Base-by-base conservation (phyloP, 1,140 invertebrate genomes). In the Cotesia chilonis region DNA sequence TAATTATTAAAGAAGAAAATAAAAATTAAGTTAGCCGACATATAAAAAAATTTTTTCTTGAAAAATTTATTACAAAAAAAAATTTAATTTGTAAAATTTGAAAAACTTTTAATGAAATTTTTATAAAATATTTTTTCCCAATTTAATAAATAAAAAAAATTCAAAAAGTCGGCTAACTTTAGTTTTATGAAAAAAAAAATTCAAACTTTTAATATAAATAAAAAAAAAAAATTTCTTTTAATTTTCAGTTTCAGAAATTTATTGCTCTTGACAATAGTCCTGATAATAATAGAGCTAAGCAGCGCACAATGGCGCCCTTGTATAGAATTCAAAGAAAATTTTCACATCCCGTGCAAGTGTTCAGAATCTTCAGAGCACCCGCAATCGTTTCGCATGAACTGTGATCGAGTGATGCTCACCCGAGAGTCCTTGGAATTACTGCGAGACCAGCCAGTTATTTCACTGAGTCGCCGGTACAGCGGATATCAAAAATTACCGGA, bases 351-450 rank as follows among this genome's bases (percentile, higher is more conserved):
- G 0, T 92, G 91, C 81, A 83, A 82, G 28, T 92, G 92, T 75
- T 57, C 74, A 4, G 14, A 82, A 55, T 77, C 81, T 0, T 55
- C 75, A 10, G 78, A 81, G 12, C 71, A 79, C 38, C 70, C 75
- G 20, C 83, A 83, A 9, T 84, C 87, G 12, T 86, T 92, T 28
- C 84, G 88, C 57, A 89, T 96, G 86, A 91, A 96, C 81, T 96
- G 95, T 82, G 94, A 96, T 84, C 85, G 89, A 17, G 90, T 95
- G 10, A 92, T 94, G n/a, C 95, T 96, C 74, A 88, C 91, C 17
- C 89, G 90, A 10, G 94, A 95, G 76, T 91, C 92, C 59, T 90
- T 94, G 0, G 84, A 91, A 1, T 84, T 93, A 54, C 92, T 95
- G 0, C 92, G 91, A 77, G 91, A 92, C 12, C 92, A 92, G 10